These are phyloP conservation scores for Trichoplax adhaerens DNA, from an alignment of 37 sponge, comb jelly and placozoan species.

Conservation along the genomic window DNA sequence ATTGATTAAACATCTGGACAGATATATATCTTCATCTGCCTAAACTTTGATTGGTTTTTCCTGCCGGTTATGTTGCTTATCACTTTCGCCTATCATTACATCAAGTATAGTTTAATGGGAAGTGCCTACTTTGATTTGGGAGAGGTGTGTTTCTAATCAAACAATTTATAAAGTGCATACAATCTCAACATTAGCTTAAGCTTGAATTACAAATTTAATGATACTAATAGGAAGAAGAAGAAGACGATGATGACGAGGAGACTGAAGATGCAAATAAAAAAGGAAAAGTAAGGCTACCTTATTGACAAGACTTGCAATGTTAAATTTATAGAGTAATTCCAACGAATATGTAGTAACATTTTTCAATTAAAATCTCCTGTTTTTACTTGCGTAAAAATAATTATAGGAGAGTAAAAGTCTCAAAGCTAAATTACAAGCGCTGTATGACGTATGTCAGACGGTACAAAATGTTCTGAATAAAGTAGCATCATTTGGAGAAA, in stretches of 20 bases:
- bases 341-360: no score
- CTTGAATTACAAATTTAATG: conserved; percentile 1
- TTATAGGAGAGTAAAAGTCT: background rate
- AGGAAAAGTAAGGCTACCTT: no score
- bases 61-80: conserved; percentile 14
- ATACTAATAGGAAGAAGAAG: conserved; percentile 2
- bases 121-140: no score
- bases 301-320: no score
- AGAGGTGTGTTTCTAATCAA: no score
- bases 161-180: background rate
- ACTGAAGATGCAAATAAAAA: no score
- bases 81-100: conserved; percentile 48
- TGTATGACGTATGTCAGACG: conserved; percentile 44
- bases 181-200: conserved; percentile 1
- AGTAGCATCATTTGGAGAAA: conserved; percentile 49
- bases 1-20: conserved; percentile 10
- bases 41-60: conserved; percentile 71
- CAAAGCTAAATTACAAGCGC: conserved; percentile 17
- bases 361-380: no score
- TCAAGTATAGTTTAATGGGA: background rate
- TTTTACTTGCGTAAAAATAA: no score
- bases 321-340: no score
- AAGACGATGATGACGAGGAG: background rate
- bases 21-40: conserved; percentile 37
- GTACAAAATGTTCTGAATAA: conserved; percentile 47